These are phyloP conservation scores for Hemiscyllium ocellatum DNA, from an alignment of 2,113 vertebrate species.

Conservation along the genomic window DNA sequence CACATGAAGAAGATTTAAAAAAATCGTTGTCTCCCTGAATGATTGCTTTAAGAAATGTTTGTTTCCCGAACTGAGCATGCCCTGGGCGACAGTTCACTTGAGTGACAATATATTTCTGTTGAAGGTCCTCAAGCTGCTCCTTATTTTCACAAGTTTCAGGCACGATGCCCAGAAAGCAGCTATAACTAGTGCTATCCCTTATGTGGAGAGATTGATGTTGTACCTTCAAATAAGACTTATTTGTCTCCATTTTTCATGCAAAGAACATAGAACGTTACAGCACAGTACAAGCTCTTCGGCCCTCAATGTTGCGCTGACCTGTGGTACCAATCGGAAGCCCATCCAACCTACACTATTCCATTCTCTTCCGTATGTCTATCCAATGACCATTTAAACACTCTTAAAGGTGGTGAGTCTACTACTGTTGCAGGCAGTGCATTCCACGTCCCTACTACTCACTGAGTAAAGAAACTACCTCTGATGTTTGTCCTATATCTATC, in stretches of 20 bases:
- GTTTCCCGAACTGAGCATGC: background rate
- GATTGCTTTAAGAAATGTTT: background rate
- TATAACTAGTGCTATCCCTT: background rate
- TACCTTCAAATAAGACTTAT: background rate
- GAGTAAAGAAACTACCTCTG: no score
- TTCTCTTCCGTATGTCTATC: no score
- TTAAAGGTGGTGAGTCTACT: no score
- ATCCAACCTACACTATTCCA: no score
- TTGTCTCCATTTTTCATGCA: background rate
- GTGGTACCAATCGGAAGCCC: no score
- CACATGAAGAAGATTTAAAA: background rate
- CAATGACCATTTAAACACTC: no score
- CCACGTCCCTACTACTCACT: no score
- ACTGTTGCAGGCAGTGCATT: no score
- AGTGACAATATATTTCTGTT: background rate
- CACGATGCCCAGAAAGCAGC: background rate
- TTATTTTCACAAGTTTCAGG: background rate
- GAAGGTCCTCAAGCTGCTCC: background rate
- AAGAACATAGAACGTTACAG: background rate
- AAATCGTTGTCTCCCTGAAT: background rate
- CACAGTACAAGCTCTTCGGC: no score
- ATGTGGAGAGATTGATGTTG: no score
- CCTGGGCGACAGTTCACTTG: background rate
- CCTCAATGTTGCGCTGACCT: no score
- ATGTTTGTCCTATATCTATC: no score